Evolutionary conservation across 2,888 invertebrate species (phyloP), one percentile per base, ranked within the genome.

Genomic region (Pristionchus maxplancki): DNA sequence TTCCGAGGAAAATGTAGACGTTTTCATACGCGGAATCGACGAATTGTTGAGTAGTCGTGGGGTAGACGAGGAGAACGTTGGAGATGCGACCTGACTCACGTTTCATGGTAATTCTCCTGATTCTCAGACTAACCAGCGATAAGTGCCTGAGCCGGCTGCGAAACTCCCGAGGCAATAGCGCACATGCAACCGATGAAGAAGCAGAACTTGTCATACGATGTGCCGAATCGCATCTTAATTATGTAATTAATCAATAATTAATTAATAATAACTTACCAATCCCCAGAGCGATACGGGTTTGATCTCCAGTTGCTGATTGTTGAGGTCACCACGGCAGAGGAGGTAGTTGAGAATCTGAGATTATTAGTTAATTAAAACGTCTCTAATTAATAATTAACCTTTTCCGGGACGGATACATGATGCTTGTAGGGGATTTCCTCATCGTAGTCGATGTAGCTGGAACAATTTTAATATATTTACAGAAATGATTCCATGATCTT

Each of bases 1-100:
- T 89, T 58, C 93, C 93, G 28, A 92, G 88, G 90, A 93, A 93
- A 48, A 93, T 93, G 88, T 93, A 93, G 24, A 92, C 92, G 83
- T 92, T 92, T 82, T 92, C 91, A 88, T 92, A 92, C 20, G 92
- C 93, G 40, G 90, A 89, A 64, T 90, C 84, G 82, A 91, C 89
- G 89, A 93, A 93, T 78, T 92, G 89, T 44, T 90, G 89, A 13
- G 85, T 53, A 3, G 81, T 62, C 6, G 50, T 82, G 5, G 88
- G 88, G 82, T 92, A 92, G 15, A 92, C 90, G 71, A 93, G 90
- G n/a, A 93, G 90, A 6, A 91, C 92, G 82, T 93, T 92, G 37
- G 92, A 90, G 50, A 93, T 90, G 11, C 93, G 91, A 89, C 93
- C 93, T 87, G 71, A n/a, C 48, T 53, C n/a, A n/a, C n/a, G n/a